Evolutionary conservation across 2,797 vertebrate species (phyloP), one percentile per base, ranked within the genome.

Genomic region (Hephaestus fuliginosus): DNA sequence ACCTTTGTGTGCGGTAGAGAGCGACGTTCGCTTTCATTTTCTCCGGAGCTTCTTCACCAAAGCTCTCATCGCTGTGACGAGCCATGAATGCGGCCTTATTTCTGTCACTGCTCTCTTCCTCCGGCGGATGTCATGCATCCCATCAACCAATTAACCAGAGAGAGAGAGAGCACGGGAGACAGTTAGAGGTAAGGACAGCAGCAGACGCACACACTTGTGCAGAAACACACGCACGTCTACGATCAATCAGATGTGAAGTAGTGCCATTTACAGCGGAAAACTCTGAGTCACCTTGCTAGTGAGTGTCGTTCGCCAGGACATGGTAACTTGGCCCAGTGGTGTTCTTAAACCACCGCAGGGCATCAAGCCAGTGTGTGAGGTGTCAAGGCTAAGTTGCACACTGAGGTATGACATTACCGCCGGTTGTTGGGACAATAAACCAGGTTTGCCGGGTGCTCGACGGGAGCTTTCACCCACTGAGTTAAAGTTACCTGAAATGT

Each of bases 231-330:
- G 25, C 52, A 44, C 28, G 6, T 0, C 56, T 52, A 0, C 43
- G 43, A 83, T 82, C 83, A 81, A 56, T 87, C 81, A 70, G 74
- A 79, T 78, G 75, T 86, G 88, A 86, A 78, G 63, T 49, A 9
- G 67, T 22, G 67, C 79, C 73, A 80, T 81, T 86, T 84, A 62
- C 82, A 73, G 78, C 61, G 85, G 80, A 51, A 55, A 72, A 70
- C 68, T 22, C 69, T 14, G 78, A 88, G 90, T 91, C 90, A 92
- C 89, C 92, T 92, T 91, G 84, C 80, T 61, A 20, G 63, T 56
- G 62, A 88, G 78, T 80, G 70, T 82, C 86, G 88, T 86, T 88
- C 63, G 9, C 81, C 81, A 68, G 87, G 86, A 88, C 87, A 74
- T 61, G 11, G 71, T 88, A 88, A 90, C 84, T 85, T 64, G 78